A percentile compares a stretch with the other conserved stretches of the same genome.
These are phyloP conservation scores for Strix uralensis DNA, from an alignment of 2,113 vertebrate genomes.

Conservation along the genomic window DNA sequence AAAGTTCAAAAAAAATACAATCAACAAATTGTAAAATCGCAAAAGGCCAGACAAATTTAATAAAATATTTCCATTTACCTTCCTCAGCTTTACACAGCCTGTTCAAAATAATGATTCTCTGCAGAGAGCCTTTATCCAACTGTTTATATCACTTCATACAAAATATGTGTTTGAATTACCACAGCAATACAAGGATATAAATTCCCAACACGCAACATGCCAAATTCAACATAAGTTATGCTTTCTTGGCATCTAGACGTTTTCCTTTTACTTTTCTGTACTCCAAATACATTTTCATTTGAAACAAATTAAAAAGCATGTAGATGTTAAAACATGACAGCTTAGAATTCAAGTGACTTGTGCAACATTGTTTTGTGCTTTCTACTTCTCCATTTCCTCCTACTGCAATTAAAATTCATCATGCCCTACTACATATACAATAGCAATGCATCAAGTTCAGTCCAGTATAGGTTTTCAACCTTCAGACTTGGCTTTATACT, in stretches of 20 bases:
- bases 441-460: conserved; percentile 35
- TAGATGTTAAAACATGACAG: conserved; percentile 52
- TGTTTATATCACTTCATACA: conserved; percentile 53
- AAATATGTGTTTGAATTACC: conserved; percentile 47
- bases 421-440: conserved; percentile 24
- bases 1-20: conserved; percentile 34
- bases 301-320: conserved; percentile 58
- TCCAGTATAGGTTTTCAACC: neutral
- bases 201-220: conserved; percentile 9
- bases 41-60: conserved; percentile 60
- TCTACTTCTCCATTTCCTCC: conserved; percentile 50
- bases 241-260: conserved; percentile 4
- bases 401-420: conserved; percentile 43
- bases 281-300: conserved; percentile 12
- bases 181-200: conserved; percentile 40
- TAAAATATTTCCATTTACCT: conserved; percentile 59
- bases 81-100: conserved; percentile 44
- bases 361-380: conserved; percentile 73
- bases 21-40: conserved; percentile 46
- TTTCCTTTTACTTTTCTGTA: neutral
- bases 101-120: conserved; percentile 40
- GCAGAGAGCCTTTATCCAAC: conserved; percentile 29
- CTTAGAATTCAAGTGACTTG: conserved; percentile 69
- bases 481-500: conserved; percentile 18
- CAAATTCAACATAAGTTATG: conserved; percentile 35